Evolutionary conservation across 2,113 vertebrate species (phyloP).

Genomic region (Leptobrachium ailaonicum): DNA sequence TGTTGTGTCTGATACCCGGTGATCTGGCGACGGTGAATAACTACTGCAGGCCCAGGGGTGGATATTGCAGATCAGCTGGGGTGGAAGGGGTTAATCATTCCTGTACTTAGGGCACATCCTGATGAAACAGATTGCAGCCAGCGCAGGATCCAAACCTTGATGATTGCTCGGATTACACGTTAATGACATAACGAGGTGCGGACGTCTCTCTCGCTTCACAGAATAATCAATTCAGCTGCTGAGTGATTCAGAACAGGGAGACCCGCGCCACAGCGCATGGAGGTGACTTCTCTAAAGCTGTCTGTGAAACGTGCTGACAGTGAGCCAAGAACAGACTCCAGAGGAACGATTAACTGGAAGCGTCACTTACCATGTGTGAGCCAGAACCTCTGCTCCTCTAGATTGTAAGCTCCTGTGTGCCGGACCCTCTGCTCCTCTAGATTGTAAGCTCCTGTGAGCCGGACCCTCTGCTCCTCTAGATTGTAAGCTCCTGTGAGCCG

Average conservation of each 20-base stretch:
- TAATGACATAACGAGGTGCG: constrained; percentile 17
- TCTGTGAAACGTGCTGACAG: neutral
- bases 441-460: no score
- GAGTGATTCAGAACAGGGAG: neutral
- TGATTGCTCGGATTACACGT: constrained; percentile 2
- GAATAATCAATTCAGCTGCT: neutral
- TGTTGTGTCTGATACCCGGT: no score
- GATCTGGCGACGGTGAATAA: no score
- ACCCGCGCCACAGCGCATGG: neutral
- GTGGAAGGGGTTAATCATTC: neutral
- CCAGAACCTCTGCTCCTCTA: no score
- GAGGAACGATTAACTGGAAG: neutral
- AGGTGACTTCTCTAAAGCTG: neutral
- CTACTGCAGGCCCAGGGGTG: no score
- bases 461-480: no score
- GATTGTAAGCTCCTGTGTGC: no score
- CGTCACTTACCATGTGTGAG: neutral
- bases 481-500: no score
- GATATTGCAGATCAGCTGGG: neutral
- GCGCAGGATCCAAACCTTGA: neutral
- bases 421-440: no score
- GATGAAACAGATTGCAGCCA: neutral
- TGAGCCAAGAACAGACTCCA: neutral
- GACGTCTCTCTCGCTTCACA: neutral
- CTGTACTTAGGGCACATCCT: neutral